Percentiles rank a stretch among this genome's conserved stretches.
Evolutionary conservation across 1,140 invertebrate genomes (phyloP).

Genomic region (Saccostrea echinata): DNA sequence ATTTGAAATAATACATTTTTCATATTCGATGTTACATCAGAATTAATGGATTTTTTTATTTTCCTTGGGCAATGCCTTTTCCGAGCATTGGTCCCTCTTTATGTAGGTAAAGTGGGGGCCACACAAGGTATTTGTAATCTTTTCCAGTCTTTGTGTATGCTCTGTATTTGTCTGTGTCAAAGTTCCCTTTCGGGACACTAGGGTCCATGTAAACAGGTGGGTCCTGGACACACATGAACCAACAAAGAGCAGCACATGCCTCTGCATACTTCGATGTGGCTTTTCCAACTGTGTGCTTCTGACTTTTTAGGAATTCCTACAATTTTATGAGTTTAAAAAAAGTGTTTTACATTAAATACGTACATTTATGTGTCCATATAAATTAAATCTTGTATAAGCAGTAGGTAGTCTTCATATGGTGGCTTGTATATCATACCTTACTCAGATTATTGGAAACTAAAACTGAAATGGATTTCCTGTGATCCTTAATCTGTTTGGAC

Average conservation of each 20-base stretch:
- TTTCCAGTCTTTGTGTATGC: conserved; percentile 43
- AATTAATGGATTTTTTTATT: neutral
- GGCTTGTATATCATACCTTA: neutral
- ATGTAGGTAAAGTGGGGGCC: conserved; percentile 54
- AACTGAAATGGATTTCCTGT: conserved; percentile 32
- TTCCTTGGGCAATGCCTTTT: conserved; percentile 57
- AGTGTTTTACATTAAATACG: too few relatives aligned
- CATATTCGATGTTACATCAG: neutral
- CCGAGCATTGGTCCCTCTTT: conserved; percentile 48
- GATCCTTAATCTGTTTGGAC: conserved; percentile 22
- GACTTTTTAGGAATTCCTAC: neutral
- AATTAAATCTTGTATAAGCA: too few relatives aligned
- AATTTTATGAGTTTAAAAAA: neutral
- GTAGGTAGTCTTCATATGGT: too few relatives aligned
- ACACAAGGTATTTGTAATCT: conserved; percentile 40
- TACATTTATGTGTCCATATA: too few relatives aligned
- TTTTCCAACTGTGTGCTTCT: neutral
- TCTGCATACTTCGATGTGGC: conserved; percentile 32
- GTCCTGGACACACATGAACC: conserved; percentile 49
- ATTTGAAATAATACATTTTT: neutral
- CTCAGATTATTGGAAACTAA: neutral
- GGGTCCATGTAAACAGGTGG: conserved; percentile 45
- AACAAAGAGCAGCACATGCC: conserved; percentile 44
- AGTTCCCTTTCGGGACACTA: neutral
- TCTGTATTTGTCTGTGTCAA: conserved; percentile 46